Evolutionary conservation across 2,113 vertebrate species (phyloP).

Genomic region (Daubentonia madagascariensis): DNA sequence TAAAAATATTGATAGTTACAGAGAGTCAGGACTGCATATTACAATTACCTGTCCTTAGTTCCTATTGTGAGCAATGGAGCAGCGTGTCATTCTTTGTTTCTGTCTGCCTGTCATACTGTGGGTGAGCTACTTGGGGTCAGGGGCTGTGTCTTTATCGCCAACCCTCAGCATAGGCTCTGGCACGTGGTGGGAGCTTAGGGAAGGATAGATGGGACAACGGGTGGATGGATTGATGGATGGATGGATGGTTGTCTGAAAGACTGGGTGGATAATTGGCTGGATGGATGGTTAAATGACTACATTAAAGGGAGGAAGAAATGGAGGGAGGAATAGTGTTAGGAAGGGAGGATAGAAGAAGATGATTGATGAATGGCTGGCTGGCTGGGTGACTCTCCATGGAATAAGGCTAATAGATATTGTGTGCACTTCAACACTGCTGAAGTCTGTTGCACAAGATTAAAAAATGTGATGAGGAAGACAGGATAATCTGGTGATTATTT

Average conservation of each 20-base stretch:
- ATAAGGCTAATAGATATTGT: neutral
- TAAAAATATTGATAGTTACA: neutral
- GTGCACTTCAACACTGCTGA: neutral
- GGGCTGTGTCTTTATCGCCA: neutral
- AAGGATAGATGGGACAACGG: neutral
- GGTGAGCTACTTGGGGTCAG: neutral
- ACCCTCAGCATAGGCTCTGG: neutral
- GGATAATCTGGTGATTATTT: neutral
- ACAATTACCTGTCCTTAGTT: neutral
- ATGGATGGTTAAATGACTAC: neutral
- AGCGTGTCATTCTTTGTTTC: neutral
- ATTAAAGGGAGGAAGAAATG: neutral
- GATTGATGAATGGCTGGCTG: neutral
- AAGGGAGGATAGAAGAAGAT: neutral
- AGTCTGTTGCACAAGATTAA: neutral
- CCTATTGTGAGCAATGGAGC: neutral
- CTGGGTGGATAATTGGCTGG: neutral
- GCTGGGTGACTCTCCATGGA: neutral
- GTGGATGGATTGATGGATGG: accelerated
- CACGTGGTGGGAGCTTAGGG: neutral
- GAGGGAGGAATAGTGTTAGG: neutral
- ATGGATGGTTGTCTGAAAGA: no score
- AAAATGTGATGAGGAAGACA: neutral
- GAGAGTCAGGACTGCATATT: neutral
- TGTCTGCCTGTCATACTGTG: neutral